Evolutionary conservation across 2,888 invertebrate species (phyloP), one percentile per base, ranked within the genome.

Genomic region (Artemia sp.): DNA sequence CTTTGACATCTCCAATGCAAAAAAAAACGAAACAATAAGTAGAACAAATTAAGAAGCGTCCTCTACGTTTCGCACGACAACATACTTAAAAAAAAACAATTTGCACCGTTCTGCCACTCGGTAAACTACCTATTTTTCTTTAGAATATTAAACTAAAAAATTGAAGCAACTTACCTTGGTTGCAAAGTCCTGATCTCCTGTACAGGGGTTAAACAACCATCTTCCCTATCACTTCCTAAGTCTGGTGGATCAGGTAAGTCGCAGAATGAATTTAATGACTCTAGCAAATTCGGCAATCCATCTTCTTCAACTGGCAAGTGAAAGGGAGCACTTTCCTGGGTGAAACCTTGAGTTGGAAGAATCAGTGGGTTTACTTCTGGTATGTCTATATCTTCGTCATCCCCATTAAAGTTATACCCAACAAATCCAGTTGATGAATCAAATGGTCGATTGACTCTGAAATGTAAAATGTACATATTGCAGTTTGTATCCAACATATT

Each of bases 371-470:
- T 58, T n/a, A n/a, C n/a, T 2, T n/a, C 14, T 24, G 24, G 64
- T 1, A 58, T 1, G 64, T 58, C 24, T 58, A n/a, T 9, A 19
- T 58, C 14, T 8, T n/a, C 14, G 24, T 58, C 64, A 24, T 58
- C 64, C n/a, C 9, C 64, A 19, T 19, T 9, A 24, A 58, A 58
- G 64, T 58, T 58, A 58, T 58, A 58, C 14, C 64, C 64, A 58
- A 58, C 64, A 24, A 58, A 58, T 19, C 64, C 64, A 10, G 64
- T 19, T 58, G 64, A 19, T n/a, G 64, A 58, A 19, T 58, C 64
- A 24, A 58, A 58, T 24, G 64, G 64, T 58, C 64, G 64, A 24
- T 58, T 58, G 10, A 58, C 64, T 24, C 64, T 58, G 64, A 58
- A 58, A 58, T 8, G 38, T 38, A 38, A 38, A 38, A 38, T 6